Evolutionary conservation across 2,888 invertebrate genomes (phyloP).

Genomic region (Lasius platythorax): DNA sequence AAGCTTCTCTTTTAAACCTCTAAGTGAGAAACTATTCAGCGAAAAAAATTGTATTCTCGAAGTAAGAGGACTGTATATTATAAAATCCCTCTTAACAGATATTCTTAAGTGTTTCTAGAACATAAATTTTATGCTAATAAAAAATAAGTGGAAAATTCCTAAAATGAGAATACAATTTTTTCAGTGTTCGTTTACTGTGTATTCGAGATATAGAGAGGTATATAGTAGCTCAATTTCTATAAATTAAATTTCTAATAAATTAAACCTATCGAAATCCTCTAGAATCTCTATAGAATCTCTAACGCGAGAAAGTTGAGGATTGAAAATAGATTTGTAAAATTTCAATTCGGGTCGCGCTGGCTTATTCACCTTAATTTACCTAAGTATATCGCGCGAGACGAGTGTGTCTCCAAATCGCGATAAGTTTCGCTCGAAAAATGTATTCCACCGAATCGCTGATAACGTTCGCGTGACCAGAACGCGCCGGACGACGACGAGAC

Average conservation of each 20-base stretch:
- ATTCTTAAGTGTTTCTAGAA: too few species aligned
- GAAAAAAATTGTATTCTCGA: too few species aligned
- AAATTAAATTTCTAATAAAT: neutral
- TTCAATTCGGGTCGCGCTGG: neutral
- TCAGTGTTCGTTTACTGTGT: neutral
- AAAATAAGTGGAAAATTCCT: too few species aligned
- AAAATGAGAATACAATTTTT: too few species aligned
- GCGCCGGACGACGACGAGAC: conserved; percentile 14
- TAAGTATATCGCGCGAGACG: conserved; percentile 25
- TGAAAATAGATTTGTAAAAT: neutral
- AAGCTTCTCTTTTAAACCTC: neutral
- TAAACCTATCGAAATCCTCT: neutral
- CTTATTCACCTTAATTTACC: conserved; percentile 6
- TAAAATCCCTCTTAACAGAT: too few species aligned
- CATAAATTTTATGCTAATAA: too few species aligned
- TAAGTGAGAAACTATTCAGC: neutral
- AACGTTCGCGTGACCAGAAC: conserved; percentile 41
- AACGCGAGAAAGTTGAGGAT: neutral
- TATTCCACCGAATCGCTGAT: conserved; percentile 50
- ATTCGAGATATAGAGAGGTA: neutral
- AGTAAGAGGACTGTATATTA: too few species aligned
- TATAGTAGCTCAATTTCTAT: neutral
- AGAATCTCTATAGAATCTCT: neutral
- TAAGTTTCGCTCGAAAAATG: conserved; percentile 18
- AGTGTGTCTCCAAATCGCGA: neutral